These are phyloP conservation scores for Operophtera brumata DNA, from an alignment of 2,888 invertebrate genomes.

Conservation along the genomic window DNA sequence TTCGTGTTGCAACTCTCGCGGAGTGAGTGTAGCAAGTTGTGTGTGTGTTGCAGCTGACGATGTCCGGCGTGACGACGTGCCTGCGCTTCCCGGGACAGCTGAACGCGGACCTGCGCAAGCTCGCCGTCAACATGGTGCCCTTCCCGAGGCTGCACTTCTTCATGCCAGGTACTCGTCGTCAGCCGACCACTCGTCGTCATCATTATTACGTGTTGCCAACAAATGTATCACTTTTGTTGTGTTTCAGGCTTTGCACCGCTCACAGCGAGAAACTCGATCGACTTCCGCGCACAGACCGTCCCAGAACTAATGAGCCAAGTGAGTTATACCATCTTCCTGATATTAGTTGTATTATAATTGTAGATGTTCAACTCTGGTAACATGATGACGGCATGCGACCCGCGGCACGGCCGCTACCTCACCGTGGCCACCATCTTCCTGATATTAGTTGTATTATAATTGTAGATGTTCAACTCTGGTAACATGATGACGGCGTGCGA, in stretches of 20 bases:
- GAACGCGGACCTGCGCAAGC: slow-evolving; percentile 92
- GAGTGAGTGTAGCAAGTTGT: background rate
- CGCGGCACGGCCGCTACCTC: too few species aligned
- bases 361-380: too few species aligned
- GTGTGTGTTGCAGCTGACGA: slow-evolving; percentile 67
- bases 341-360: too few species aligned
- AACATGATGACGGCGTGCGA: too few species aligned
- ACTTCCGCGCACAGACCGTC: slow-evolving; percentile 87
- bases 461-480: too few species aligned
- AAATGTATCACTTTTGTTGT: background rate
- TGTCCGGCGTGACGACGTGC: slow-evolving; percentile 90
- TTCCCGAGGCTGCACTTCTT: slow-evolving; percentile 95
- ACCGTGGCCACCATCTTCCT: too few species aligned
- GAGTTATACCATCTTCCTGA: slow-evolving; percentile 11
- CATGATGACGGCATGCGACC: too few species aligned
- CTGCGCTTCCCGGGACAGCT: slow-evolving; percentile 95
- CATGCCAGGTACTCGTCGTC: slow-evolving; percentile 15
- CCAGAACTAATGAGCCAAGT: slow-evolving; percentile 87
- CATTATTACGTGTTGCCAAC: too few species aligned
- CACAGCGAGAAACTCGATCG: slow-evolving; percentile 86
- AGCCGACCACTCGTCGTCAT: too few species aligned
- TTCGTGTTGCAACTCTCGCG: background rate
- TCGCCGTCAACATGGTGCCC: slow-evolving; percentile 96
- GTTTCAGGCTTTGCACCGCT: slow-evolving; percentile 86
- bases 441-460: too few species aligned